Evolutionary conservation across 2,888 invertebrate genomes (phyloP).

Genomic region (Mythimna vitellina): DNA sequence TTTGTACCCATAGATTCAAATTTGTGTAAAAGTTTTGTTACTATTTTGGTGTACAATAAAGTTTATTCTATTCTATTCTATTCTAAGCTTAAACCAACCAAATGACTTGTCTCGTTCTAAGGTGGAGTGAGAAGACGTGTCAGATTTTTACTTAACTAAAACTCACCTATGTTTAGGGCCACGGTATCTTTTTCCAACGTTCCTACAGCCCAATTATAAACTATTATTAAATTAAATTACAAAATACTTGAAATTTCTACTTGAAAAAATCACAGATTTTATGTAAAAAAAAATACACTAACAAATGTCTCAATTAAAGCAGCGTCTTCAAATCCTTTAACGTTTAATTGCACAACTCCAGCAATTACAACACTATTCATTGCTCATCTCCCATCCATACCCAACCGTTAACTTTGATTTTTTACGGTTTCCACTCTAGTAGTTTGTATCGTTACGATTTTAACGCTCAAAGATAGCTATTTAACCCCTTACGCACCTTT

Average conservation of each 20-base stretch:
- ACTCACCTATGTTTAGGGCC: too few relatives aligned
- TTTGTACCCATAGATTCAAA: too few relatives aligned
- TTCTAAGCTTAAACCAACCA: too few relatives aligned
- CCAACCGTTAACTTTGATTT: constrained; percentile 74
- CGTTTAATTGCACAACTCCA: background rate
- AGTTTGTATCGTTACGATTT: constrained; percentile 88
- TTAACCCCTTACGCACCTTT: constrained; percentile 87
- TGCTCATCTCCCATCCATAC: constrained; percentile 22
- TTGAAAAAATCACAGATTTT: too few relatives aligned
- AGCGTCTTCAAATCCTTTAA: constrained; percentile 10
- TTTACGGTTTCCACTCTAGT: constrained; percentile 88
- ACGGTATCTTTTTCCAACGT: too few relatives aligned
- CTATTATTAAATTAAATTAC: background rate
- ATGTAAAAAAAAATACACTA: too few relatives aligned
- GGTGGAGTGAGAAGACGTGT: too few relatives aligned
- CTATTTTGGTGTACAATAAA: too few relatives aligned
- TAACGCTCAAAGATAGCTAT: constrained; percentile 87
- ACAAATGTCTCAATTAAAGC: background rate
- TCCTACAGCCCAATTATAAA: background rate
- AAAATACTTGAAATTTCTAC: background rate
- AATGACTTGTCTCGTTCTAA: too few relatives aligned
- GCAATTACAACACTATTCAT: constrained; percentile 32
- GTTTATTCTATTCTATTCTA: too few relatives aligned
- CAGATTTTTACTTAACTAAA: too few relatives aligned
- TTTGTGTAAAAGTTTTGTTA: too few relatives aligned